Evolutionary conservation across 2,113 vertebrate genomes (phyloP).

Genomic region (Channa argus): DNA sequence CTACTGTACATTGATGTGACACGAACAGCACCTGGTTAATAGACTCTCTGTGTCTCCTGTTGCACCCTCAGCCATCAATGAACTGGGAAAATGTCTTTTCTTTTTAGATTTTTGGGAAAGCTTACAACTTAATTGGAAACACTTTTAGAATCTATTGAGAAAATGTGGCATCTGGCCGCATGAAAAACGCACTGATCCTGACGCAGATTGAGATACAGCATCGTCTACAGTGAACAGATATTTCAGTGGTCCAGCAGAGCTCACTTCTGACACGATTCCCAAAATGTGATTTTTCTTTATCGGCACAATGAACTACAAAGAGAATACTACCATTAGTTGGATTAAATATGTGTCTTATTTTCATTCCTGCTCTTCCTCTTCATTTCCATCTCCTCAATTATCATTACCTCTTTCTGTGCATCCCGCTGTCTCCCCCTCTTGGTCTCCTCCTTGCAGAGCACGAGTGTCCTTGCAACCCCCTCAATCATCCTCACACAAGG

Average conservation of each 20-base stretch:
- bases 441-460: constrained; percentile 45
- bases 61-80: too few species aligned
- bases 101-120: too few species aligned
- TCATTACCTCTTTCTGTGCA: constrained; percentile 47
- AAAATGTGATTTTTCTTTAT: constrained; percentile 1
- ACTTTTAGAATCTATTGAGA: too few species aligned
- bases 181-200: too few species aligned
- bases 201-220: too few species aligned
- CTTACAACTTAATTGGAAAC: too few species aligned
- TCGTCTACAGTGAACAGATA: too few species aligned
- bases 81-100: too few species aligned
- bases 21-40: too few species aligned
- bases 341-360: constrained; percentile 29
- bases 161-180: too few species aligned
- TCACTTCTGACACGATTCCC: background rate
- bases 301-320: background rate
- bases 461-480: constrained; percentile 70
- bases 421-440: constrained; percentile 40
- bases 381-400: constrained; percentile 56
- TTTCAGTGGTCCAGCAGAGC: background rate
- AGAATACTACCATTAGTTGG: constrained; percentile 31
- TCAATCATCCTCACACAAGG: constrained; percentile 72
- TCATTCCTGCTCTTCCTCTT: constrained; percentile 34
- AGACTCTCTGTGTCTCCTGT: too few species aligned
- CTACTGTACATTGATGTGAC: too few species aligned